Conservation (phyloP, 1,140 invertebrate species). For the Plodia interpunctella region DNA sequence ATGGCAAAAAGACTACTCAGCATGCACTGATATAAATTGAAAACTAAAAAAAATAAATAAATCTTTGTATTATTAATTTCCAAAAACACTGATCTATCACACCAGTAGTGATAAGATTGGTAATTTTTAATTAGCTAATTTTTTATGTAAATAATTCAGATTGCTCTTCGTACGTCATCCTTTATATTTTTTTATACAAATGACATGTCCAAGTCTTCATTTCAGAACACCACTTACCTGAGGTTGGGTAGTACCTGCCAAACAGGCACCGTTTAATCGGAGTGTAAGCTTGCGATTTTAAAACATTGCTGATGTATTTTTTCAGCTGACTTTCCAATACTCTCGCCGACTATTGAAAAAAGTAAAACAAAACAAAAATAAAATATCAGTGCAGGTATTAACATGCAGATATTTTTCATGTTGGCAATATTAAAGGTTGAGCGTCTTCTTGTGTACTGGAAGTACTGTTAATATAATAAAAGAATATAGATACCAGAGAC, state of each 20-base stretch:
- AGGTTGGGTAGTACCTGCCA: constrained; percentile 87
- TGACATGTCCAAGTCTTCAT: background rate
- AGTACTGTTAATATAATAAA: constrained; percentile 26
- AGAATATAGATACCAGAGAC: background rate
- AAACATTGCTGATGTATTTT: constrained; percentile 82
- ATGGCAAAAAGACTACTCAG: too few species aligned
- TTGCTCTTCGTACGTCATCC: too few species aligned
- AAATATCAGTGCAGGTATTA: constrained; percentile 38
- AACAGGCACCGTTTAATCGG: constrained; percentile 86
- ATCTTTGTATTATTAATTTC: too few species aligned
- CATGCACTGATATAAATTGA: background rate
- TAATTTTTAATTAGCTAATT: too few species aligned
- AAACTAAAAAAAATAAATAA: background rate
- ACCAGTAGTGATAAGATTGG: too few species aligned
- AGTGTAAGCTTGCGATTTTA: constrained; percentile 83
- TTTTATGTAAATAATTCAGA: too few species aligned
- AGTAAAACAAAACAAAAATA: constrained; percentile 58
- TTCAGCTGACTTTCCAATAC: constrained; percentile 82
- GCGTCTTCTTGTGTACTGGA: constrained; percentile 45
- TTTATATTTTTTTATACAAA: background rate
- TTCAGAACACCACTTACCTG: constrained; percentile 79
- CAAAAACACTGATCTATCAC: too few species aligned
- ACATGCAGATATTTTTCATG: constrained; percentile 28
- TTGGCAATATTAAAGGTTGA: constrained; percentile 45
- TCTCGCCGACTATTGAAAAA: constrained; percentile 77